Conservation (phyloP, 2,888 invertebrate genomes). For the Pemphredon lugubris region DNA sequence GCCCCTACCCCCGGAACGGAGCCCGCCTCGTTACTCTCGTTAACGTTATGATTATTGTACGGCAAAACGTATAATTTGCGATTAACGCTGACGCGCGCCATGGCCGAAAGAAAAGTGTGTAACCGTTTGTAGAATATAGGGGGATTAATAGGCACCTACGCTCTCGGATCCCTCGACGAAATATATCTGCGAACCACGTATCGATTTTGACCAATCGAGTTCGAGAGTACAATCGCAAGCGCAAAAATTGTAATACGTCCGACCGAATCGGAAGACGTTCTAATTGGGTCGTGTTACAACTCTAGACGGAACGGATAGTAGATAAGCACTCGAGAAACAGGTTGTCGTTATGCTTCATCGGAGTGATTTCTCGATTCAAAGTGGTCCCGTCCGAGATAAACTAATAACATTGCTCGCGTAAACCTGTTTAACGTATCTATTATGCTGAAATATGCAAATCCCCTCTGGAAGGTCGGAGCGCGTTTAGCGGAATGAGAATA, state of each 20-base stretch:
- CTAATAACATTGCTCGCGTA: constrained; percentile 46
- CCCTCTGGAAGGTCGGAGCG: constrained; percentile 12
- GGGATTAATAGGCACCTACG: too few species aligned
- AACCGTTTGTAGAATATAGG: background rate
- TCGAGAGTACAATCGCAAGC: too few species aligned
- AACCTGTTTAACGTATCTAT: constrained; percentile 53
- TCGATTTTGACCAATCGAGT: background rate
- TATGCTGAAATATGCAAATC: constrained; percentile 44
- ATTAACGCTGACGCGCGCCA: constrained; percentile 1
- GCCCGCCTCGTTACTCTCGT: constrained; percentile 47
- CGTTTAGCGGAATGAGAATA: constrained; percentile 22
- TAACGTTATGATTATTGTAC: constrained; percentile 58
- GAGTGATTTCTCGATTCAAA: constrained; percentile 49
- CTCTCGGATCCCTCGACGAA: background rate
- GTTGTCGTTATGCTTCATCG: constrained; percentile 31
- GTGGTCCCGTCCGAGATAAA: constrained; percentile 38
- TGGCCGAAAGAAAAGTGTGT: background rate
- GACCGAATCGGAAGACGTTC: constrained; percentile 33
- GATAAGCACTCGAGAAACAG: constrained; percentile 41
- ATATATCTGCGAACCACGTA: background rate
- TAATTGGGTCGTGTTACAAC: constrained; percentile 46
- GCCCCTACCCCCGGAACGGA: constrained; percentile 41
- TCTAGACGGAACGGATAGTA: constrained; percentile 22
- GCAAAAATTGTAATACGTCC: constrained; percentile 10
- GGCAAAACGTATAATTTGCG: constrained; percentile 41